Evolutionary conservation across 2,113 vertebrate genomes (phyloP).

Genomic region (Myiozetetes cayanensis): DNA sequence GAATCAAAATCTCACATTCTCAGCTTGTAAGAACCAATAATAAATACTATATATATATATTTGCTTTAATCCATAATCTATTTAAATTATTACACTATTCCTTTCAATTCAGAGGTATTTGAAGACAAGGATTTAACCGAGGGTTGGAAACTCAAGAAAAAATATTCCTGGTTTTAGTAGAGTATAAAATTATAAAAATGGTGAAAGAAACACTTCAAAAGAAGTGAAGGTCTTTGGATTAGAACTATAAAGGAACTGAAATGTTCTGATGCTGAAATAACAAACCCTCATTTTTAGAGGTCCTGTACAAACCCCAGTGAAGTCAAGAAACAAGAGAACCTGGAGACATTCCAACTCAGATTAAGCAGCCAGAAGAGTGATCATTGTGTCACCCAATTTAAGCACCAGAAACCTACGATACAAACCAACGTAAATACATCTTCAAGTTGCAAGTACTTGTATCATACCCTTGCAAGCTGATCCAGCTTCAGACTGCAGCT

Average conservation of each 20-base stretch:
- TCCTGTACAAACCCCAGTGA: not conserved
- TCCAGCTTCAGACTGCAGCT: not conserved
- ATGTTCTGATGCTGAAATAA: not conserved
- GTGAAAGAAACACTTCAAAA: not conserved
- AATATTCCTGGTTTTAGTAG: not conserved
- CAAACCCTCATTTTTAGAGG: not conserved
- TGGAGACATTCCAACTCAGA: not conserved
- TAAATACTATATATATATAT: not conserved
- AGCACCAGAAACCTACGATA: not conserved
- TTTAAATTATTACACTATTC: not conserved
- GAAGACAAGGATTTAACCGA: not conserved
- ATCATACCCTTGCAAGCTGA: not conserved
- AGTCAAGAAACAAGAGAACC: not conserved
- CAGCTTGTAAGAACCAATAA: not conserved
- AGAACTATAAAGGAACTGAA: not conserved
- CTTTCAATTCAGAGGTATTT: not conserved
- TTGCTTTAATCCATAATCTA: not conserved
- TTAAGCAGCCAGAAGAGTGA: not conserved
- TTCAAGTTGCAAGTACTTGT: not conserved
- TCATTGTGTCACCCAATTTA: not conserved
- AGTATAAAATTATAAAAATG: not conserved
- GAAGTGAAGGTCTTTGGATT: not conserved
- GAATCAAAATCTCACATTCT: not conserved
- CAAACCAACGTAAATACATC: not conserved
- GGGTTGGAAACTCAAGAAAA: not conserved